These are phyloP conservation scores for Lysandra bellargus DNA, from an alignment of 2,888 invertebrate species.

Conservation along the genomic window DNA sequence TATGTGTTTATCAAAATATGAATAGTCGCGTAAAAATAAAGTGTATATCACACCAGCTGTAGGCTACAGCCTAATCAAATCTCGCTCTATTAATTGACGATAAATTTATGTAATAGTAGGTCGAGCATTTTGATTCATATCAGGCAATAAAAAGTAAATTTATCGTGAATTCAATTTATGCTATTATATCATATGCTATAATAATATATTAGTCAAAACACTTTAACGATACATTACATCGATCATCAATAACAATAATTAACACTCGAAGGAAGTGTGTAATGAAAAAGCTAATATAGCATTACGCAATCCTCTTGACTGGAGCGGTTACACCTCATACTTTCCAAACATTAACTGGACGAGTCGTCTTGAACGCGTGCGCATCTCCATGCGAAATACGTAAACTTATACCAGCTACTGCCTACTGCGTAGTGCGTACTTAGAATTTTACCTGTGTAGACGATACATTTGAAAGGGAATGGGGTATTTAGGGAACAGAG, in stretches of 20 bases:
- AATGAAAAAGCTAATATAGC: slow-evolving; percentile 11
- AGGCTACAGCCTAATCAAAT: no score
- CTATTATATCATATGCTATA: not conserved
- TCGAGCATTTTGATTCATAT: not conserved
- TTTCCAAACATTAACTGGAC: slow-evolving; percentile 29
- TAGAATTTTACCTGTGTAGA: not conserved
- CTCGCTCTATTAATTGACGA: no score
- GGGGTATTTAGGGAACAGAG: no score
- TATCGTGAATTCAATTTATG: not conserved
- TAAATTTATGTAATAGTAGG: no score
- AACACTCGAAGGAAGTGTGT: slow-evolving; percentile 15
- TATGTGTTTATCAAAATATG: no score
- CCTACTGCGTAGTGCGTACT: no score
- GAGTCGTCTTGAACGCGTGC: slow-evolving; percentile 19
- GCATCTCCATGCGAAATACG: not conserved
- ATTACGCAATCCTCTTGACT: slow-evolving; percentile 18
- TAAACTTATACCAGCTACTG: not conserved
- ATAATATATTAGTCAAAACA: not conserved
- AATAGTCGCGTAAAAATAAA: no score
- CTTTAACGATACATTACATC: slow-evolving; percentile 14
- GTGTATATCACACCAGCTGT: no score
- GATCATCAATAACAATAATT: slow-evolving; percentile 11
- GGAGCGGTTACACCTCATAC: slow-evolving; percentile 17
- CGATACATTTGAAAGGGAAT: no score
- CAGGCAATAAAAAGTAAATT: not conserved